A percentile compares a stretch with the other conserved stretches of the same genome.
These are phyloP conservation scores for Leptoteleia sp. DNA, from an alignment of 1,140 invertebrate species.

Conservation along the genomic window DNA sequence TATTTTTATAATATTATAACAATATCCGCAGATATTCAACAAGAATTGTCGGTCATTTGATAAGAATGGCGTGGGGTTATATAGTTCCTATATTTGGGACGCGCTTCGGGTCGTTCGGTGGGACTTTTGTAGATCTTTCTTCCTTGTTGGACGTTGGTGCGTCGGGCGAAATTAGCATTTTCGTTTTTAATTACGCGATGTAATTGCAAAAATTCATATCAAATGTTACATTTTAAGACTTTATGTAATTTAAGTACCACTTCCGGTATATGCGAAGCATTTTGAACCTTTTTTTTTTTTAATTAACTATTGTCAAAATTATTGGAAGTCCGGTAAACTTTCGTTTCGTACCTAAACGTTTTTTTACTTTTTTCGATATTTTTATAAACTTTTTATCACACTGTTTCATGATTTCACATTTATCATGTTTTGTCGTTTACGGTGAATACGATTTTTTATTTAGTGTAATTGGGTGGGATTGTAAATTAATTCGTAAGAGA, in stretches of 20 bases:
- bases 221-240: slow-evolving; percentile 9
- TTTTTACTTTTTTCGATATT: slow-evolving; percentile 16
- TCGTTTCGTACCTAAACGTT: too few relatives aligned
- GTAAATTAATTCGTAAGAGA: not conserved
- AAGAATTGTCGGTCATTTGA: not conserved
- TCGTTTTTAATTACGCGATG: slow-evolving; percentile 5
- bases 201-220: slow-evolving; percentile 1
- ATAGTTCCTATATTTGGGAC: slow-evolving; percentile 4
- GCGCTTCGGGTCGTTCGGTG: not conserved
- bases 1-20: slow-evolving; percentile 46
- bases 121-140: slow-evolving; percentile 1
- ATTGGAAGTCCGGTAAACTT: too few relatives aligned
- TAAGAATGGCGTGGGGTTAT: not conserved
- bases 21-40: slow-evolving; percentile 10
- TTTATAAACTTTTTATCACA: slow-evolving; percentile 11
- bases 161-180: not conserved
- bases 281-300: too few relatives aligned
- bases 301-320: too few relatives aligned
- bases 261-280: too few relatives aligned
- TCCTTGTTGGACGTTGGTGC: not conserved
- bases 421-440: not conserved
- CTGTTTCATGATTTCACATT: slow-evolving; percentile 1
- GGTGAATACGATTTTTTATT: not conserved
- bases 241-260: slow-evolving; percentile 1
- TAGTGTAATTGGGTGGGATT: not conserved